phyloP scores from a whole-genome alignment of 1,140 invertebrate genomes.

The Eumeta japonica region DNA sequence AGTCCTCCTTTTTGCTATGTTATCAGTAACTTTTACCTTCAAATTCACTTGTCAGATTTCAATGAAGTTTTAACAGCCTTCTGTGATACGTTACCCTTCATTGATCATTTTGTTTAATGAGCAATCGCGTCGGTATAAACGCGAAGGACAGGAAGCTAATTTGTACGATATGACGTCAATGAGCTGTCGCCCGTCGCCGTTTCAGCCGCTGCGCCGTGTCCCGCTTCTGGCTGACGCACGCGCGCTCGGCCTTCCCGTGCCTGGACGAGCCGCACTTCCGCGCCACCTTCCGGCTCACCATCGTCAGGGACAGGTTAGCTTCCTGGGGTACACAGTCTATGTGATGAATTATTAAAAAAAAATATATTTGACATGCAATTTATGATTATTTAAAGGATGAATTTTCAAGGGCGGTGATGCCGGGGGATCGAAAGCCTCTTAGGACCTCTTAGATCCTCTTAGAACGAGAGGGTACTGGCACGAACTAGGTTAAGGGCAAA shows the following conservation, averaged over 20 bases:
- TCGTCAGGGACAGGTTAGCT: constrained; percentile 77
- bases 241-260: constrained; percentile 92
- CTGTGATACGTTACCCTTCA: no score
- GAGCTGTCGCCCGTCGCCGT: constrained; percentile 6
- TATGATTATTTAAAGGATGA: background rate
- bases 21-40: no score
- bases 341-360: background rate
- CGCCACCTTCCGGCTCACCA: constrained; percentile 87
- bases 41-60: no score
- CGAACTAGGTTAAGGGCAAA: no score
- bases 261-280: constrained; percentile 96
- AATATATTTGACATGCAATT: background rate
- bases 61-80: no score
- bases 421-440: no score
- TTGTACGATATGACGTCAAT: background rate
- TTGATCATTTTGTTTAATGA: no score
- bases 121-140: no score
- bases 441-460: no score
- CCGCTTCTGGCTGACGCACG: constrained; percentile 93
- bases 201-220: constrained; percentile 87
- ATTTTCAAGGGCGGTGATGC: no score
- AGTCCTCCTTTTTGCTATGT: no score
- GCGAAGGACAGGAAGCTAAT: background rate
- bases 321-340: background rate
- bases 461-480: no score